A percentile compares a stretch with the other conserved stretches of the same genome.
These are phyloP conservation scores for Apamea epomidion DNA, from an alignment of 2,888 invertebrate species.

Conservation along the genomic window DNA sequence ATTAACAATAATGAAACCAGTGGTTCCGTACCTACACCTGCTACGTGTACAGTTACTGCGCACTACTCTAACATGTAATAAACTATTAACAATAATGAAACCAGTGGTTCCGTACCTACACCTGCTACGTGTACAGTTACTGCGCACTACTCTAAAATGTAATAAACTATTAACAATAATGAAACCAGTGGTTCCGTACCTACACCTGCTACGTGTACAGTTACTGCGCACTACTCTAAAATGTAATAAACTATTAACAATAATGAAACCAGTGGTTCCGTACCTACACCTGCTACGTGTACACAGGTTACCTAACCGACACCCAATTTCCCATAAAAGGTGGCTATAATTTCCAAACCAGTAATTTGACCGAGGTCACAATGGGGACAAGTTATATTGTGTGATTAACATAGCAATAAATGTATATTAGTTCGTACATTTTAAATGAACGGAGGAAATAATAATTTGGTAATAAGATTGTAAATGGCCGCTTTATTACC, in stretches of 20 bases:
- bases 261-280: conserved; percentile 11
- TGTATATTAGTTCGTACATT: conserved; percentile 39
- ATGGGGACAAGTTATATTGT: conserved; percentile 29
- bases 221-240: background rate
- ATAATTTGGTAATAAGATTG: conserved; percentile 47
- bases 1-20: too few relatives aligned
- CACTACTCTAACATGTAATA: too few relatives aligned
- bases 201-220: too few relatives aligned
- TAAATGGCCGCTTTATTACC: conserved; percentile 49
- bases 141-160: too few relatives aligned
- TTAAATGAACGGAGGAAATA: conserved; percentile 55
- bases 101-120: too few relatives aligned
- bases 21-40: too few relatives aligned
- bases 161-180: too few relatives aligned
- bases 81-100: too few relatives aligned
- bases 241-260: conserved; percentile 17
- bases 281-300: background rate
- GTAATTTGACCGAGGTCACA: conserved; percentile 56
- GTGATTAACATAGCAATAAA: conserved; percentile 39
- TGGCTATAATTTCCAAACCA: conserved; percentile 51
- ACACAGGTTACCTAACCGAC: conserved; percentile 27
- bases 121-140: too few relatives aligned
- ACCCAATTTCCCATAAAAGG: conserved; percentile 49
- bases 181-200: too few relatives aligned
- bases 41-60: too few relatives aligned